phyloP scores from a whole-genome alignment of 23 tunicate species.

The Clavelina lepadiformis region DNA sequence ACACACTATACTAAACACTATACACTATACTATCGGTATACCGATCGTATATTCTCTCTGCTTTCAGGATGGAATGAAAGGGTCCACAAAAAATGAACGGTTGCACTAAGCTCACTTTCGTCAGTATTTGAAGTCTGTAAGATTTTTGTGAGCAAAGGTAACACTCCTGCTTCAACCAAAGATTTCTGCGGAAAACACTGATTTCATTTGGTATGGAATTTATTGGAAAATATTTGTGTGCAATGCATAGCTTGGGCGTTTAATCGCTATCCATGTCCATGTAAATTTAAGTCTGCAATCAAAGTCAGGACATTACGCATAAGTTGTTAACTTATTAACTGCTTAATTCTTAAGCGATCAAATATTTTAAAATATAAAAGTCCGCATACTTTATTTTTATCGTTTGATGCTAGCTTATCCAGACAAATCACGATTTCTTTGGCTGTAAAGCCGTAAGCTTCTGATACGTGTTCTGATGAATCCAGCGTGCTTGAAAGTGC shows the following conservation, averaged over 20 bases:
- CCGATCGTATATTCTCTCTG: slow-evolving; percentile 38
- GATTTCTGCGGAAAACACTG: slow-evolving; percentile 18
- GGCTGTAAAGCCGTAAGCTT: slow-evolving; percentile 47
- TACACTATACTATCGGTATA: neutral
- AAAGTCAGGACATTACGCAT: too few relatives aligned
- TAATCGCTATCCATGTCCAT: too few relatives aligned
- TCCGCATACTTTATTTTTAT: slow-evolving; percentile 46
- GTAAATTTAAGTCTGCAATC: too few relatives aligned
- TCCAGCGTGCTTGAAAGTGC: slow-evolving; percentile 27
- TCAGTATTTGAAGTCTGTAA: slow-evolving; percentile 7
- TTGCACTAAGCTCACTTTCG: slow-evolving; percentile 12
- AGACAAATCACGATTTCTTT: slow-evolving; percentile 44
- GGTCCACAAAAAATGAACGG: slow-evolving; percentile 48
- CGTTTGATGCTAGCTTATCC: slow-evolving; percentile 44
- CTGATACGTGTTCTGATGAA: slow-evolving; percentile 38
- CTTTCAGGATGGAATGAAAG: slow-evolving; percentile 45
- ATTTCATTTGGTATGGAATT: neutral
- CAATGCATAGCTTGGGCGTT: too few relatives aligned
- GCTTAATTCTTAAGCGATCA: too few relatives aligned
- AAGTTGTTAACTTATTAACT: too few relatives aligned
- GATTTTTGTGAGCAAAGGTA: slow-evolving; percentile 23
- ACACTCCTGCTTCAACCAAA: slow-evolving; percentile 30
- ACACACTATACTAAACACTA: too few relatives aligned
- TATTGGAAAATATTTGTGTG: too few relatives aligned
- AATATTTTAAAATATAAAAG: too few relatives aligned